These are phyloP conservation scores for Axinella damicornis DNA, from an alignment of 37 sponge, comb jelly and placozoan species.

Conservation along the genomic window DNA sequence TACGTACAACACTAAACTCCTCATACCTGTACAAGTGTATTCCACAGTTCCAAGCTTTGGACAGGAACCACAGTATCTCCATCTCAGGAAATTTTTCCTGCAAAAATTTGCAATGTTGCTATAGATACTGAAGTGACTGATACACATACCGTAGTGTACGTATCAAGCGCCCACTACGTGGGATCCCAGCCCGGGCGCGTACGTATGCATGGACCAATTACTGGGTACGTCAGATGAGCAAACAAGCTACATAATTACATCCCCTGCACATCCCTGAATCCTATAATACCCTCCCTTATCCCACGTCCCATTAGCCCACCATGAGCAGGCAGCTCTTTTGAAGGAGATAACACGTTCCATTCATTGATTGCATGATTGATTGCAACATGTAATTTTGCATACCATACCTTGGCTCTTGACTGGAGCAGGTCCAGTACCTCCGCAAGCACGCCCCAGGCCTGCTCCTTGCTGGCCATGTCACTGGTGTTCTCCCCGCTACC, in stretches of 20 bases:
- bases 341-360: background rate
- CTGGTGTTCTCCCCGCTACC: slow-evolving; percentile 20
- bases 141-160: too few relatives aligned
- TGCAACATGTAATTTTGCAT: background rate
- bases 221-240: too few relatives aligned
- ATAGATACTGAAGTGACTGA: too few relatives aligned
- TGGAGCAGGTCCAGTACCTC: slow-evolving; percentile 57
- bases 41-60: slow-evolving; percentile 92
- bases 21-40: slow-evolving; percentile 84
- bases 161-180: too few relatives aligned
- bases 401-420: slow-evolving; percentile 39
- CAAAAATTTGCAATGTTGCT: background rate
- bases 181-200: too few relatives aligned
- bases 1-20: too few relatives aligned
- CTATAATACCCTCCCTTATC: too few relatives aligned
- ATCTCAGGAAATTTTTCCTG: slow-evolving; percentile 84
- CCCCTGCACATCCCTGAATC: too few relatives aligned
- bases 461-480: slow-evolving; percentile 57
- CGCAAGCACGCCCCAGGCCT: slow-evolving; percentile 52
- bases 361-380: background rate
- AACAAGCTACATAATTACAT: too few relatives aligned
- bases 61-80: slow-evolving; percentile 88
- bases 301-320: too few relatives aligned
- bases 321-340: too few relatives aligned
- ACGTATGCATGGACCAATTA: too few relatives aligned